Base-by-base conservation (phyloP, 2,113 vertebrate species). In the Pelmatolapia mariae region DNA sequence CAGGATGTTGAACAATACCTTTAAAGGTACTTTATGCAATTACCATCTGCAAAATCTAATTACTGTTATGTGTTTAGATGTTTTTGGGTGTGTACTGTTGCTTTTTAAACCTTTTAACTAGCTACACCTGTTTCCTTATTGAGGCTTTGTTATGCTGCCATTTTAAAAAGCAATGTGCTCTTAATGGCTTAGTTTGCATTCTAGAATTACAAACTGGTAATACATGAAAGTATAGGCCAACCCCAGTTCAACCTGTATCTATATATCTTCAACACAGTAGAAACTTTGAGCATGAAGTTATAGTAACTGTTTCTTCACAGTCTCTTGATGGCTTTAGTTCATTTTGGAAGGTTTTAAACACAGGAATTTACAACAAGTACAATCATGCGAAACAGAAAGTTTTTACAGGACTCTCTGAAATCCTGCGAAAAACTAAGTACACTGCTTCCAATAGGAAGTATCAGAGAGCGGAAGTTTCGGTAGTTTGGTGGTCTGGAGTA, bases 321-420 rank as follows among this genome's bases (percentile, higher is more conserved):
- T 71, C n/a, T 43, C 12, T 71, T 71, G 66, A 71, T 43, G 36
- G 36, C n/a, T 71, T 71, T 71, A 71, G n/a, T 22, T 38, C 19
- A 68, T 68, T 68, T 38, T 68, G 63, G 33, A 66, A 66, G 31
- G 61, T 43, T 24, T 15, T 7, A 68, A 6, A 71, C 2, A 24
- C 36, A 71, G 36, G n/a, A 71, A 43, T 71, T 43, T 1, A 71
- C 12, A 71, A 71, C 12, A 68, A 40, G 63, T 68, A 68, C 63
- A 38, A 40, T 68, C 63, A 68, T 68, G 63, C n/a, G n/a, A 68
- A 68, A 68, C 63, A 68, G 63, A 68, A 68, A 22, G 63, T 40
- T 68, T 68, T 68, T 40, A 68, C 36, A 40, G 63, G 36, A 68
- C 33, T 68, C 33, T 68, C 19, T 68, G 19, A 38, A 68, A 66